These are phyloP conservation scores for Atta texana DNA, from an alignment of 1,140 invertebrate species.

Conservation along the genomic window DNA sequence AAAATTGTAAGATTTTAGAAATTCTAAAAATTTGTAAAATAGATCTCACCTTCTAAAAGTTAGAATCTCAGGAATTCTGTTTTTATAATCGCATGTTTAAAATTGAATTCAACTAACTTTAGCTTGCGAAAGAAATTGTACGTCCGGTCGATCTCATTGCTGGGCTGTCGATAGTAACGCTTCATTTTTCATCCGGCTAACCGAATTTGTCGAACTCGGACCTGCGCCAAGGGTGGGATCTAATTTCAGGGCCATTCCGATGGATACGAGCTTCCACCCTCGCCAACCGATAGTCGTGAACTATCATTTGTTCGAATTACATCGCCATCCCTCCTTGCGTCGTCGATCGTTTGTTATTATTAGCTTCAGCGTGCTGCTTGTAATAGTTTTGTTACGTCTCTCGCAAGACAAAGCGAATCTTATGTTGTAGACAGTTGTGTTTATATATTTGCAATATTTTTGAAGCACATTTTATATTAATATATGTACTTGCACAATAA, in stretches of 20 bases:
- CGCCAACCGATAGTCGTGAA: constrained; percentile 77
- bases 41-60: no score
- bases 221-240: constrained; percentile 81
- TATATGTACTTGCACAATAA: neutral
- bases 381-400: constrained; percentile 74
- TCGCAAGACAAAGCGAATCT: neutral
- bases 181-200: constrained; percentile 85
- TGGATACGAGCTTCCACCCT: constrained; percentile 79
- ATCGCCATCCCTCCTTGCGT: constrained; percentile 67
- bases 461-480: neutral
- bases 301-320: constrained; percentile 86
- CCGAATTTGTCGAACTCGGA: constrained; percentile 84
- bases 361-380: constrained; percentile 76
- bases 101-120: neutral
- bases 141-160: constrained; percentile 27
- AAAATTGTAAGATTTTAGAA: no score
- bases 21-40: no score
- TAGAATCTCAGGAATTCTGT: neutral
- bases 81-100: neutral
- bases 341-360: constrained; percentile 85
- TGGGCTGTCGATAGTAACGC: constrained; percentile 61
- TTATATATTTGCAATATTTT: neutral
- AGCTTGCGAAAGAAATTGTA: constrained; percentile 56
- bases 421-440: neutral
- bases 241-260: constrained; percentile 83